These are phyloP conservation scores for Cybosia mesomella DNA, from an alignment of 2,888 invertebrate species.

Conservation along the genomic window DNA sequence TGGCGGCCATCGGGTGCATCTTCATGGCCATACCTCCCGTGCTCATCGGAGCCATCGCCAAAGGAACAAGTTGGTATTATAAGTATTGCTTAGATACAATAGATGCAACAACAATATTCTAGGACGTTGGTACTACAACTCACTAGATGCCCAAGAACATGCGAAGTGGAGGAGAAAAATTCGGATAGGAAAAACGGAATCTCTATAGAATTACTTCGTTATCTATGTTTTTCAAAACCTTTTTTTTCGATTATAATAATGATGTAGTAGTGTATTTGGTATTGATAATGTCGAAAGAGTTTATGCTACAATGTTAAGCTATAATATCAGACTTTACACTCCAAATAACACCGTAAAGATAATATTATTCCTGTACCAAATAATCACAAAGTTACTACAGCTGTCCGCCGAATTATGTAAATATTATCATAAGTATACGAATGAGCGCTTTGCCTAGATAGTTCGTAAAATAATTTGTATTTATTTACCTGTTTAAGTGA, in stretches of 20 bases:
- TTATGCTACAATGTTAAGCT: background rate
- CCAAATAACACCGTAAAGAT: background rate
- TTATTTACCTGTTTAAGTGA: too few relatives aligned
- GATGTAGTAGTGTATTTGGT: too few relatives aligned
- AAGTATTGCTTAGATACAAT: too few relatives aligned
- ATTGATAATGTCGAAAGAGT: background rate
- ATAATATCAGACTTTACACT: background rate
- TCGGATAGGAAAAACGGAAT: too few relatives aligned
- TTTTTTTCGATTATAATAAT: too few relatives aligned
- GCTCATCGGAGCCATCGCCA: slow-evolving; percentile 98
- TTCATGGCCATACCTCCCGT: slow-evolving; percentile 99
- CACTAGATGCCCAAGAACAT: too few relatives aligned
- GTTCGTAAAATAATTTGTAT: background rate
- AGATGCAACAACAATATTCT: too few relatives aligned
- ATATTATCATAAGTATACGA: background rate
- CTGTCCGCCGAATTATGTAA: background rate
- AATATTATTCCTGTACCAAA: background rate
- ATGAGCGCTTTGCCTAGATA: background rate
- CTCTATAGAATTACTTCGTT: too few relatives aligned
- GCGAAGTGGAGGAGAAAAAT: too few relatives aligned
- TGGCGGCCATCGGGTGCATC: slow-evolving; percentile 98
- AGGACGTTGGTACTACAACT: too few relatives aligned
- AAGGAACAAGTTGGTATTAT: slow-evolving; percentile 92
- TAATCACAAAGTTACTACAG: background rate
- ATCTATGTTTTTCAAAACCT: too few relatives aligned